Conservation (phyloP, 2,888 invertebrate genomes). For the Hybos culiciformis region DNA sequence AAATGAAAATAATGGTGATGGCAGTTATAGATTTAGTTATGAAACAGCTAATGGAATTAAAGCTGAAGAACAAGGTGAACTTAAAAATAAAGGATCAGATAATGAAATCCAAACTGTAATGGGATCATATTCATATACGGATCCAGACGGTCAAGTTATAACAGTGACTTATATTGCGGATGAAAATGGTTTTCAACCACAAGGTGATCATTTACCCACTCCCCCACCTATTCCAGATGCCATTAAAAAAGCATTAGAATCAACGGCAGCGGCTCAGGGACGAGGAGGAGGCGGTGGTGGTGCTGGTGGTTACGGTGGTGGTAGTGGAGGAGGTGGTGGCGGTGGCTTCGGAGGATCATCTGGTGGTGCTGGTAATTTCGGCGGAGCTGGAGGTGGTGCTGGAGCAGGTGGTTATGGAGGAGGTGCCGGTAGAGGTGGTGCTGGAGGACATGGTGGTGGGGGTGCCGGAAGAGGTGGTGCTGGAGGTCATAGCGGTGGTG, state of each 20-base stretch:
- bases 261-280: conserved; percentile 18
- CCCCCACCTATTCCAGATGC: conserved; percentile 53
- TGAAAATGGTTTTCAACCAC: conserved; percentile 51
- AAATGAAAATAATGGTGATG: conserved; percentile 44
- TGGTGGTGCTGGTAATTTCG: conserved; percentile 20
- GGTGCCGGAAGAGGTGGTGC: conserved; percentile 12
- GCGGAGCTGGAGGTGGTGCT: conserved; percentile 19
- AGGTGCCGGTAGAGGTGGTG: conserved; percentile 17
- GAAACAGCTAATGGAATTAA: conserved; percentile 50
- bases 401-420: conserved; percentile 17
- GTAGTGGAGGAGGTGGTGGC: conserved; percentile 17
- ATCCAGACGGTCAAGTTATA: conserved; percentile 48
- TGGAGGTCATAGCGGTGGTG: conserved; percentile 12
- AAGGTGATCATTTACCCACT: conserved; percentile 43
- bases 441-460: conserved; percentile 16
- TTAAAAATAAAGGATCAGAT: conserved; percentile 45
- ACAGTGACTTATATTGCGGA: conserved; percentile 49
- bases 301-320: conserved; percentile 29
- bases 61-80: conserved; percentile 45
- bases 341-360: conserved; percentile 22
- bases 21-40: conserved; percentile 45
- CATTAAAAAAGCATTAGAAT: conserved; percentile 43
- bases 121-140: conserved; percentile 50
- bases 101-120: conserved; percentile 42
- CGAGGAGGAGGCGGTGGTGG: conserved; percentile 28